Conservation (phyloP, 2,113 vertebrate genomes). For the Notechis scutatus region DNA sequence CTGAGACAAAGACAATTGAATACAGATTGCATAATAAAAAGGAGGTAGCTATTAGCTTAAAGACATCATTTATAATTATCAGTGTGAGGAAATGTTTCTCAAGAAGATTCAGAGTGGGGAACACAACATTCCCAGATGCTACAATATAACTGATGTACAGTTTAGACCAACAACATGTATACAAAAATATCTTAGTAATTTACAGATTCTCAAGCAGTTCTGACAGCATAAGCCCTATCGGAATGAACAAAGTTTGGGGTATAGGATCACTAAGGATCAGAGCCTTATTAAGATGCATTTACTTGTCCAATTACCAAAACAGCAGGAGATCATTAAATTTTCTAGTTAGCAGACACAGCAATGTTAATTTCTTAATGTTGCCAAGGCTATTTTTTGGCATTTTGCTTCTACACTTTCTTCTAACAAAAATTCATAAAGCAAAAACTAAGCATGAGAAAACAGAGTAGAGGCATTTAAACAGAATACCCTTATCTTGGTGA, state of each 20-base stretch:
- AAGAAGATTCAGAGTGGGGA: conserved; percentile 38
- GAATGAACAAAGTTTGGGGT: conserved; percentile 18
- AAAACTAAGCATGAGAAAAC: conserved; percentile 13
- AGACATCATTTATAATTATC: conserved; percentile 43
- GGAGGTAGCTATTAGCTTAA: conserved; percentile 12
- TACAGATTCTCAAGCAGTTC: conserved; percentile 29
- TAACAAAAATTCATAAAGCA: conserved; percentile 43
- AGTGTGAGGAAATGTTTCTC: conserved; percentile 37
- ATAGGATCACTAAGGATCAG: conserved; percentile 32
- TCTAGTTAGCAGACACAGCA: conserved; percentile 75
- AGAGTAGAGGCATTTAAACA: conserved; percentile 34
- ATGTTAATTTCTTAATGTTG: conserved; percentile 73
- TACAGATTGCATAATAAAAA: conserved; percentile 9
- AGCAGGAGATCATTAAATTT: conserved; percentile 96
- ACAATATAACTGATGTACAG: conserved; percentile 50
- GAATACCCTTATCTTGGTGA: conserved; percentile 46
- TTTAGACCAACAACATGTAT: conserved; percentile 54
- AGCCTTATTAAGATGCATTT: conserved; percentile 87
- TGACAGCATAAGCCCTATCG: conserved; percentile 19
- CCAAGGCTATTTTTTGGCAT: conserved; percentile 71
- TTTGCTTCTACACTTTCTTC: conserved; percentile 66
- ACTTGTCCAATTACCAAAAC: conserved; percentile 98
- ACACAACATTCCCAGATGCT: conserved; percentile 39
- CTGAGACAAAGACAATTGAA: neutral
- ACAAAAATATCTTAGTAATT: conserved; percentile 68